Conservation (phyloP, 35 echinoderm and acorn worm genomes). For the Ptychodera flava region DNA sequence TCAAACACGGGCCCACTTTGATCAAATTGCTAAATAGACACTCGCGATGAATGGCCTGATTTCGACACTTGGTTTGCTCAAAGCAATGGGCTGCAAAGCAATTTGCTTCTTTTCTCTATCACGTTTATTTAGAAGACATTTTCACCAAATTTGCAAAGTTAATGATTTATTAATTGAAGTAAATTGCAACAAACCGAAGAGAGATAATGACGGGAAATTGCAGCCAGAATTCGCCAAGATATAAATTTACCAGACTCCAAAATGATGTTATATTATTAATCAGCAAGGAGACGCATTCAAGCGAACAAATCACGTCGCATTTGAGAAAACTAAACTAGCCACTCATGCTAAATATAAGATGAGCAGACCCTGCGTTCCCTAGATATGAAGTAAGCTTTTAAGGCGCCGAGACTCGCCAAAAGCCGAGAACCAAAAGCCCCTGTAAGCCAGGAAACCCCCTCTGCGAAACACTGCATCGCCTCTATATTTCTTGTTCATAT, state of each 20-base stretch:
- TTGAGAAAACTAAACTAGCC: background rate
- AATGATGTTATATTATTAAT: background rate
- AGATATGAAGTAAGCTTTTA: background rate
- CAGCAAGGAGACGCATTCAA: background rate
- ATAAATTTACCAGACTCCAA: background rate
- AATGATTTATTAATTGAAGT: background rate
- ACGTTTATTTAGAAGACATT: background rate
- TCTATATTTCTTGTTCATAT: too few relatives aligned
- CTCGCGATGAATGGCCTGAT: background rate
- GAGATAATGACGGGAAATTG: background rate
- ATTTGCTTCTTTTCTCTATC: background rate
- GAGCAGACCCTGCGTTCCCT: background rate
- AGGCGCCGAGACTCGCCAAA: background rate
- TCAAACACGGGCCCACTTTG: background rate
- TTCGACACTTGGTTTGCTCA: background rate
- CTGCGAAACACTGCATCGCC: too few relatives aligned
- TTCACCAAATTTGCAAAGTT: background rate
- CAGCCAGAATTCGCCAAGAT: background rate
- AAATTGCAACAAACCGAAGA: background rate
- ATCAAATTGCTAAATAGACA: background rate
- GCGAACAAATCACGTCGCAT: background rate
- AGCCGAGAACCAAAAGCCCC: too few relatives aligned
- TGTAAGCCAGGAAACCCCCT: too few relatives aligned
- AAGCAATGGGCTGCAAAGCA: background rate
- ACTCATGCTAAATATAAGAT: background rate